phyloP scores from a whole-genome alignment of 2,888 invertebrate species.

The Itoplectis maculator region DNA sequence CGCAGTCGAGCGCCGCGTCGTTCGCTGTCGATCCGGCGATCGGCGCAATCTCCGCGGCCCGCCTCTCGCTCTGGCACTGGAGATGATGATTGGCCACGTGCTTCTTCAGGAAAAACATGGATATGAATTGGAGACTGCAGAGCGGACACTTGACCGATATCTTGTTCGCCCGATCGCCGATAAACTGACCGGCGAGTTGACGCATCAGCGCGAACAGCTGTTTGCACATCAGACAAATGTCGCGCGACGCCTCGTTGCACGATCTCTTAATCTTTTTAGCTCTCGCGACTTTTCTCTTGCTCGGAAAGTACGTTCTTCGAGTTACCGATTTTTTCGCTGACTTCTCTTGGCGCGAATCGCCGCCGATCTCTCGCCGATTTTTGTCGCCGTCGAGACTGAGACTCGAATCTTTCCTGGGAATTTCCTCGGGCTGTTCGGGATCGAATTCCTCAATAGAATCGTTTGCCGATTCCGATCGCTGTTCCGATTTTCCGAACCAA shows the following conservation, averaged over 20 bases:
- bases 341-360: not conserved
- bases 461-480: not conserved
- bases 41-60: not conserved
- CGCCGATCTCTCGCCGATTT: not conserved
- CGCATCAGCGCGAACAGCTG: constrained; percentile 65
- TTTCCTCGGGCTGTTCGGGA: not conserved
- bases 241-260: not conserved
- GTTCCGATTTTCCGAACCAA: not conserved
- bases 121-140: constrained; percentile 69
- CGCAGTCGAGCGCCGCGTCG: constrained; percentile 51
- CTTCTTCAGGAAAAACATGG: constrained; percentile 67
- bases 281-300: not conserved
- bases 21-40: not conserved
- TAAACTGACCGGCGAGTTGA: constrained; percentile 57
- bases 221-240: constrained; percentile 64
- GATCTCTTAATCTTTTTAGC: not conserved
- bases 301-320: constrained; percentile 27
- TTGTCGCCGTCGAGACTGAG: not conserved
- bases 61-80: constrained; percentile 66
- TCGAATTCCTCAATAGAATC: not conserved
- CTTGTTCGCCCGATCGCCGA: constrained; percentile 57
- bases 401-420: not conserved
- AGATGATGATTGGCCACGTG: constrained; percentile 70
- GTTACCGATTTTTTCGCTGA: not conserved
- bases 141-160: constrained; percentile 69